phyloP scores from a whole-genome alignment of 2,888 invertebrate genomes.

The Cheilosia grossa region DNA sequence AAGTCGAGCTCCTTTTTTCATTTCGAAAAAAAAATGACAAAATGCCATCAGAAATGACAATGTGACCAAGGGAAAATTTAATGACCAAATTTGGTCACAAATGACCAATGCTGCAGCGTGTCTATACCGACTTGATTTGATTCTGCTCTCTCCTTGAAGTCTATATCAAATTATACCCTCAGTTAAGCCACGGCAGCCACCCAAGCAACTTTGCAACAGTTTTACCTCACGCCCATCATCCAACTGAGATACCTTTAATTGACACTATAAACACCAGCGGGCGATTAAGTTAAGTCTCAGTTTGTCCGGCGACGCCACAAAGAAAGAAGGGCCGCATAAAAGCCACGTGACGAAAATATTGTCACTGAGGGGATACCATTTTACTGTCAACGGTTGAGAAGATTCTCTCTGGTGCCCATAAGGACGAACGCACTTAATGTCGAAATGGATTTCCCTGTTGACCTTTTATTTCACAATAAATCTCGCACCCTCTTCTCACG shows the following conservation, averaged over 20 bases:
- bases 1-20: too few species aligned
- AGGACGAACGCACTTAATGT: slow-evolving; percentile 59
- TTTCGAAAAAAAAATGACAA: too few species aligned
- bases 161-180: background rate
- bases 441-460: slow-evolving; percentile 68
- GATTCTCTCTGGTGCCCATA: slow-evolving; percentile 32
- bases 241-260: slow-evolving; percentile 61
- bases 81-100: too few species aligned
- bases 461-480: slow-evolving; percentile 72
- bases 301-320: slow-evolving; percentile 48
- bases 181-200: background rate
- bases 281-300: slow-evolving; percentile 53
- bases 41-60: too few species aligned
- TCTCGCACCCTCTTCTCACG: slow-evolving; percentile 30
- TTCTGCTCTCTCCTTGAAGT: too few species aligned
- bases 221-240: slow-evolving; percentile 1
- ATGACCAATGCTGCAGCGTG: too few species aligned
- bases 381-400: slow-evolving; percentile 64
- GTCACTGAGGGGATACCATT: slow-evolving; percentile 65
- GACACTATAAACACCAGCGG: slow-evolving; percentile 61
- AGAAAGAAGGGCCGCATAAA: slow-evolving; percentile 53
- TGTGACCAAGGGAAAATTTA: too few species aligned
- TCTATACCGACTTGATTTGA: too few species aligned
- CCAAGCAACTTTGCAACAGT: background rate
- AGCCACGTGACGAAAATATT: slow-evolving; percentile 68